Percentiles rank a stretch among this genome's conserved stretches.
phyloP scores from a whole-genome alignment of 2,113 vertebrate species.

The Rhegmatorhina hoffmannsi region DNA sequence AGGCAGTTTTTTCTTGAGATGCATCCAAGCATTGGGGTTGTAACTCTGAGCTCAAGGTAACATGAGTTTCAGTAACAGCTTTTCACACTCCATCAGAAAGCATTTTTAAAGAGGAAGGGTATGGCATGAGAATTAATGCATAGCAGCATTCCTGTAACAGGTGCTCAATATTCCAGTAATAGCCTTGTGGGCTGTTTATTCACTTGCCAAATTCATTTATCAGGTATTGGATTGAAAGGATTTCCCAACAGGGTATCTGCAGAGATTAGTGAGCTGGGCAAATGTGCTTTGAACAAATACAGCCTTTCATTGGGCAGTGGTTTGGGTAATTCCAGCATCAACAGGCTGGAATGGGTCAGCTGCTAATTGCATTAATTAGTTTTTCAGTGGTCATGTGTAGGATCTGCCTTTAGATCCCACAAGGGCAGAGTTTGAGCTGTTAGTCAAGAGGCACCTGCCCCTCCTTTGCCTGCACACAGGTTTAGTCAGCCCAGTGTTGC shows the following conservation, averaged over 20 bases:
- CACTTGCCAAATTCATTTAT: conserved; percentile 74
- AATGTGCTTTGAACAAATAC: conserved; percentile 68
- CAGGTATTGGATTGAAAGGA: conserved; percentile 72
- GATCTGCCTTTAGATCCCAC: not conserved
- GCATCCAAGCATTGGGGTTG: rapidly evolving
- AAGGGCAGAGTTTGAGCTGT: not conserved
- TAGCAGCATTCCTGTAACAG: conserved; percentile 16
- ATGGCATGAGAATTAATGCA: not conserved
- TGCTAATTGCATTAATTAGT: conserved; percentile 24
- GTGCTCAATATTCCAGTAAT: conserved; percentile 61
- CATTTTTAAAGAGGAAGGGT: not conserved
- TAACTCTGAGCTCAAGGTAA: not conserved
- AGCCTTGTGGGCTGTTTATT: conserved; percentile 63
- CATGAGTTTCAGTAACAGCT: not conserved
- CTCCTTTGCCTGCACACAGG: not conserved
- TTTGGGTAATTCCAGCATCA: conserved; percentile 46
- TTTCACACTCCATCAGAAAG: conserved; percentile 11
- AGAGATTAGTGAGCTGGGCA: conserved; percentile 63
- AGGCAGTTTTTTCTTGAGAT: not conserved
- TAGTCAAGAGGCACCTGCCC: not conserved
- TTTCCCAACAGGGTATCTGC: conserved; percentile 72
- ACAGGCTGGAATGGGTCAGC: not conserved
- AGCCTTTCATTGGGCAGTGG: conserved; percentile 59
- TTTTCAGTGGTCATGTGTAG: not conserved
- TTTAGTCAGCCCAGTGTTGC: not conserved